A percentile compares a stretch with the other conserved stretches of the same genome.
phyloP scores from a whole-genome alignment of 1,140 invertebrate species.

The Orius insidiosus region DNA sequence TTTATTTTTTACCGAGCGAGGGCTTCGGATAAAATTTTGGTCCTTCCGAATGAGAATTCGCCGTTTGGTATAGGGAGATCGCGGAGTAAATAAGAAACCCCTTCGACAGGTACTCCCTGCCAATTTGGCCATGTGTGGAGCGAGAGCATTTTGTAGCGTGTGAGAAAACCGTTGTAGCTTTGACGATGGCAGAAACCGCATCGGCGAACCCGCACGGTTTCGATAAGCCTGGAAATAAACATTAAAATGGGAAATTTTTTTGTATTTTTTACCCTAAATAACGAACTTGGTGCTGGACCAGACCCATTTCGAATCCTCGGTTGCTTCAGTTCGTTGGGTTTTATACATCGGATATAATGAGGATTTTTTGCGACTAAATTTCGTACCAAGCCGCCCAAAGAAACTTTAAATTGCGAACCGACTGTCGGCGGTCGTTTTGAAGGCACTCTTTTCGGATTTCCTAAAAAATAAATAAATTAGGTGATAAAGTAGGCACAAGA shows the following conservation, averaged over 20 bases:
- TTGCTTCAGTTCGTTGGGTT: constrained; percentile 59
- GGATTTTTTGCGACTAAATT: constrained; percentile 55
- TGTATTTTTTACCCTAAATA: too few species aligned
- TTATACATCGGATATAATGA: constrained; percentile 59
- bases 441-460: constrained; percentile 30
- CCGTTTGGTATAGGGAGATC: constrained; percentile 50
- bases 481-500: background rate
- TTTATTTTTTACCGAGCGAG: constrained; percentile 37
- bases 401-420: constrained; percentile 53
- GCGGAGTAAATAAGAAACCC: constrained; percentile 44
- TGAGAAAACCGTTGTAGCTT: constrained; percentile 42
- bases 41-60: constrained; percentile 57
- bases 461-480: constrained; percentile 18
- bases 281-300: too few species aligned
- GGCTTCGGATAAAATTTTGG: constrained; percentile 59
- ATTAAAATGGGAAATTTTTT: constrained; percentile 25
- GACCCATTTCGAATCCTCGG: constrained; percentile 48
- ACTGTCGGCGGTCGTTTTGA: constrained; percentile 48
- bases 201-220: constrained; percentile 44
- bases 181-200: constrained; percentile 48
- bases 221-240: constrained; percentile 35
- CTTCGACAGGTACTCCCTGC: constrained; percentile 37
- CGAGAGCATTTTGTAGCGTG: constrained; percentile 56
- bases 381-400: constrained; percentile 51
- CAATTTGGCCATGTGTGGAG: constrained; percentile 55